A percentile compares a stretch with the other conserved stretches of the same genome.
Conservation (phyloP, 2,797 vertebrate genomes). For the Pipistrellus pipistrellus region DNA sequence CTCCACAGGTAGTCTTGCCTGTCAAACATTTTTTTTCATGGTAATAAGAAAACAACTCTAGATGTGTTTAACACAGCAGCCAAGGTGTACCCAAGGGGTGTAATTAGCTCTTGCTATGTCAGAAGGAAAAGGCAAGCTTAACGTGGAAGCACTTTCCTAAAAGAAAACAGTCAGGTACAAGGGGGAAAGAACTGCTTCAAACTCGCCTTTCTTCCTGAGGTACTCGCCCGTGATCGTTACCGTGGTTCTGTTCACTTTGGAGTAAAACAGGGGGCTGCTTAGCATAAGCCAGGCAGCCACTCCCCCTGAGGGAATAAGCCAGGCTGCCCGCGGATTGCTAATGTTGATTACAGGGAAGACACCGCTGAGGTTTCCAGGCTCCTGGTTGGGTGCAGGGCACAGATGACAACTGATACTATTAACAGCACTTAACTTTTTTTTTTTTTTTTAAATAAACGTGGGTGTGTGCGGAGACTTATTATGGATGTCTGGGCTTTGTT, state of each 20-base stretch:
- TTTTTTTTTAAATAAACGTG: not conserved
- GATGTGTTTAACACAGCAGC: conserved; percentile 75
- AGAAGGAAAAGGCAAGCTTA: conserved; percentile 61
- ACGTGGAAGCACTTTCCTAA: not conserved
- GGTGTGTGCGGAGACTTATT: not conserved
- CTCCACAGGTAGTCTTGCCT: conserved; percentile 62
- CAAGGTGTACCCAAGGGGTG: conserved; percentile 74
- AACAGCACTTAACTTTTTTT: not conserved
- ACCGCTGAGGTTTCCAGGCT: conserved; percentile 40
- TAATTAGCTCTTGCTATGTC: conserved; percentile 73
- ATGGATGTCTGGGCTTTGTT: conserved; percentile 54
- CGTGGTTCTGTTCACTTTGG: conserved; percentile 46
- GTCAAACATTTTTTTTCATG: conserved; percentile 68
- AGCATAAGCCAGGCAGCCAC: not conserved
- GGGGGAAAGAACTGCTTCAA: not conserved
- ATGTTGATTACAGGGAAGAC: not conserved
- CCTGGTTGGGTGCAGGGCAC: not conserved
- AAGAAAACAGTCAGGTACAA: not conserved
- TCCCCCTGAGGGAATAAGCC: not conserved
- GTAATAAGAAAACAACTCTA: conserved; percentile 77
- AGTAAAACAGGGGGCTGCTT: conserved; percentile 47
- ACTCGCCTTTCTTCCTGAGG: conserved; percentile 54
- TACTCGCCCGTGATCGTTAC: conserved; percentile 16
- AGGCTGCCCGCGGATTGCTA: not conserved
- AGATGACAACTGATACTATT: conserved; percentile 41